Percentiles rank a stretch among this genome's conserved stretches.
Evolutionary conservation across 1,140 invertebrate genomes (phyloP).

Genomic region (Lepidurus packardi): DNA sequence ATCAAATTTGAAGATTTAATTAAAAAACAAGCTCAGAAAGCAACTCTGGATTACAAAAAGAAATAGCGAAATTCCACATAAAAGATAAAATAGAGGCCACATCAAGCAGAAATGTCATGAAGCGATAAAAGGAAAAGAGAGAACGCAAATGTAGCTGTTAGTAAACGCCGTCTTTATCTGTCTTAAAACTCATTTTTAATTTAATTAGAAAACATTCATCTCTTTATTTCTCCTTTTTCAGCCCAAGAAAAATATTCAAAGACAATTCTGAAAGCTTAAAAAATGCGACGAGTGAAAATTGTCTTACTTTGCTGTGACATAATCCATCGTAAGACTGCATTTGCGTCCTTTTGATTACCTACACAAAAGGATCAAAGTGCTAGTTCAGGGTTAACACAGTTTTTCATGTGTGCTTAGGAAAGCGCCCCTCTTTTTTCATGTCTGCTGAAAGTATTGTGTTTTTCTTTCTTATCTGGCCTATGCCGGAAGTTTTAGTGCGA

Average conservation of each 20-base stretch:
- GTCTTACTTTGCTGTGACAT: conserved; percentile 35
- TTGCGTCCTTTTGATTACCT: conserved; percentile 35
- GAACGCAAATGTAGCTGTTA: conserved; percentile 27
- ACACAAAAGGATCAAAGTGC: conserved; percentile 22
- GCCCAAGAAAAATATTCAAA: neutral
- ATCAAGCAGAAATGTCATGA: neutral
- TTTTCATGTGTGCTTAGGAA: neutral
- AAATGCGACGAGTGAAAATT: conserved; percentile 25
- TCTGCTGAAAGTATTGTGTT: conserved; percentile 23
- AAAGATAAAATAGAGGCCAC: conserved; percentile 16
- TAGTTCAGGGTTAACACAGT: conserved; percentile 8
- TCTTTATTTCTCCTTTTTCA: neutral
- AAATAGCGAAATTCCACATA: neutral
- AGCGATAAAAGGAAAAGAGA: conserved; percentile 1
- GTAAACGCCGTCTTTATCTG: neutral
- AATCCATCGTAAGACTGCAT: conserved; percentile 34
- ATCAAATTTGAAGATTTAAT: neutral
- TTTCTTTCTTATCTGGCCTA: neutral
- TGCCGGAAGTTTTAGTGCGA: neutral
- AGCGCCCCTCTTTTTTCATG: conserved; percentile 1
- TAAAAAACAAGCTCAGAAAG: neutral
- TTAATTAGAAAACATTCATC: neutral
- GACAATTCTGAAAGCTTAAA: neutral
- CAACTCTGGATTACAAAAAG: neutral
- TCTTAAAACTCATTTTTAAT: conserved; percentile 25